Conservation (phyloP, 2,113 vertebrate species). For the Diadophis punctatus region DNA sequence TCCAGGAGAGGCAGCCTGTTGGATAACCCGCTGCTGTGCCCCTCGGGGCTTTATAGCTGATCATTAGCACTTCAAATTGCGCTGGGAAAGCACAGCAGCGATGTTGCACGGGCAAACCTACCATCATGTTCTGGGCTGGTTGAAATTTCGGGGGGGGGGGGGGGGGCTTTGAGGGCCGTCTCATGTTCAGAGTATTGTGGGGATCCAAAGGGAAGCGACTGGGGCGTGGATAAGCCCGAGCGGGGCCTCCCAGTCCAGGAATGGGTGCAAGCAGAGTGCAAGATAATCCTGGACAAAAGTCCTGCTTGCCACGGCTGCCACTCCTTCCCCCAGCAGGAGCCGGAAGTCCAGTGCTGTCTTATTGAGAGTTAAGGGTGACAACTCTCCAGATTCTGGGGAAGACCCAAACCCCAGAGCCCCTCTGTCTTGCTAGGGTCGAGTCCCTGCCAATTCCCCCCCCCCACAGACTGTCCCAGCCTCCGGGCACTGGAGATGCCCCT, state of each 20-base stretch:
- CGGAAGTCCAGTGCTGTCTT: not conserved
- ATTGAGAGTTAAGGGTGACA: not conserved
- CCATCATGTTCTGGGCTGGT: not conserved
- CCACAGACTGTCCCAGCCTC: not conserved
- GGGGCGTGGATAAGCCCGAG: not conserved
- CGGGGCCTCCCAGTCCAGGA: not conserved
- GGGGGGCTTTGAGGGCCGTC: not conserved
- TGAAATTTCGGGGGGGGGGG: not conserved
- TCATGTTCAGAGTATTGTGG: not conserved
- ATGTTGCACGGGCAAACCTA: too few species aligned
- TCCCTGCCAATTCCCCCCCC: not conserved
- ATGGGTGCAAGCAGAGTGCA: not conserved
- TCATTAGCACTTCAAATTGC: not conserved
- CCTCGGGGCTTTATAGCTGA: not conserved
- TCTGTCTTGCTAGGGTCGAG: not conserved
- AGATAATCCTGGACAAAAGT: not conserved
- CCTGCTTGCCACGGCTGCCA: not conserved
- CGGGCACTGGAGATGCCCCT: not conserved
- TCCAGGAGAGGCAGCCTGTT: not conserved
- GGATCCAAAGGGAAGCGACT: not conserved
- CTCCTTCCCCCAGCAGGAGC: not conserved
- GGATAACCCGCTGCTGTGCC: not conserved
- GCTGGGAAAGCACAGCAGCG: not conserved
- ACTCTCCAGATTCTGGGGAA: not conserved
- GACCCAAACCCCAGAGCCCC: not conserved